Percentiles rank a stretch among this genome's conserved stretches.
Evolutionary conservation across 2,113 vertebrate species (phyloP).

Genomic region (Crotalus horridus): DNA sequence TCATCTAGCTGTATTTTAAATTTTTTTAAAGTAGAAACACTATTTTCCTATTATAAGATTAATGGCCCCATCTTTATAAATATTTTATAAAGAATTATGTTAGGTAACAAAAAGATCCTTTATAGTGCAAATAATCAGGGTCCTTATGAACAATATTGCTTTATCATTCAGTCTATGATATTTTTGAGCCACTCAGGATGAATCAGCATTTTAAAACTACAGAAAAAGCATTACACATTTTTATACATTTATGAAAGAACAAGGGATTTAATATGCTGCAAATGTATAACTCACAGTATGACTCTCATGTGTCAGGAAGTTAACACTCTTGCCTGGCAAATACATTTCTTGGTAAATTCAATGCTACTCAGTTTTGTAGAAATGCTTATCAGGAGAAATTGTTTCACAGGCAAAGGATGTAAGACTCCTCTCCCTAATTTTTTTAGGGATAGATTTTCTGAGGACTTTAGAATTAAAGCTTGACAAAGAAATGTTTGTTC

Average conservation of each 20-base stretch:
- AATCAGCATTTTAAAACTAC: neutral
- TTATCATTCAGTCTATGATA: neutral
- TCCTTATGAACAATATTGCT: neutral
- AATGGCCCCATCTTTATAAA: neutral
- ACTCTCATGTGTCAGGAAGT: neutral
- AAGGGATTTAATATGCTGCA: neutral
- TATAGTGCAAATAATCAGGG: neutral
- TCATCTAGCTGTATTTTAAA: neutral
- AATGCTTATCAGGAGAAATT: neutral
- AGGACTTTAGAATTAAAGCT: neutral
- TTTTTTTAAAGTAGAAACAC: neutral
- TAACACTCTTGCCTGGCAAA: neutral
- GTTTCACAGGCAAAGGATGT: neutral
- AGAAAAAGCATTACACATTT: neutral
- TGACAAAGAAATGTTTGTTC: neutral
- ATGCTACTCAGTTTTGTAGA: neutral
- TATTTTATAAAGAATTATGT: neutral
- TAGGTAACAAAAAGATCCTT: neutral
- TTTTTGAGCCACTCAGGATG: neutral
- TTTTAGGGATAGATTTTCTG: neutral
- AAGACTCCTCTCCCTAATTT: neutral
- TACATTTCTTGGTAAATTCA: neutral
- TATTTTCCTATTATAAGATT: neutral
- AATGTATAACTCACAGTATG: neutral
- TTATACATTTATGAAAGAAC: neutral